Percentiles rank a stretch among this genome's conserved stretches.
Evolutionary conservation across 2,797 vertebrate species (phyloP).

Genomic region (Syndactyla subalaris): DNA sequence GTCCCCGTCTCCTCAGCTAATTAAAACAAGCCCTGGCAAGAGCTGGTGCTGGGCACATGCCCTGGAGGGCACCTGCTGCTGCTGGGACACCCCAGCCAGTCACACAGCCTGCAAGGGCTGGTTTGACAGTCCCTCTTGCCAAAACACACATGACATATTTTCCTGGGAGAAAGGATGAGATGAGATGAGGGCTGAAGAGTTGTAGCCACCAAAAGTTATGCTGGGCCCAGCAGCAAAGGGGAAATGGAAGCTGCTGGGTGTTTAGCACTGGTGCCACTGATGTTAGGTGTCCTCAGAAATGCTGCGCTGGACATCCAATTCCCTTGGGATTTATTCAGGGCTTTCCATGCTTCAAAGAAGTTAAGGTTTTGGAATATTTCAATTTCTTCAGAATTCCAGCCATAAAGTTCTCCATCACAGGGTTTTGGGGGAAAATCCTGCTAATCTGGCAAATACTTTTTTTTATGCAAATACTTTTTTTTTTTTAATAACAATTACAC

Average conservation of each 20-base stretch:
- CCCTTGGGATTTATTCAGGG: neutral
- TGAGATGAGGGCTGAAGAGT: neutral
- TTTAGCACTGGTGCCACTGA: neutral
- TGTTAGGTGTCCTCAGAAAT: neutral
- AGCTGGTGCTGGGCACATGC: neutral
- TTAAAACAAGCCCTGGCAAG: neutral
- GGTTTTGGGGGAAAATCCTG: neutral
- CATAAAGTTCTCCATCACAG: neutral
- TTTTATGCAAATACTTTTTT: neutral
- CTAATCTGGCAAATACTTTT: neutral
- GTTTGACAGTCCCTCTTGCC: neutral
- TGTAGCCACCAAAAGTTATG: neutral
- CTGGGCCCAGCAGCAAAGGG: neutral
- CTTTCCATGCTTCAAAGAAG: neutral
- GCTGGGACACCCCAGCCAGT: neutral
- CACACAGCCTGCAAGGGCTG: neutral
- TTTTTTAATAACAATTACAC: neutral
- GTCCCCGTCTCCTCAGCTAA: neutral
- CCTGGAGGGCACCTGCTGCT: neutral
- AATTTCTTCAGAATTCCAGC: neutral
- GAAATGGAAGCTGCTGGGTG: neutral
- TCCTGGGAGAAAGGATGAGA: neutral
- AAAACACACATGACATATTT: neutral
- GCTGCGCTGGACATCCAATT: rapidly evolving
- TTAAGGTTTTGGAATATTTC: neutral